Evolutionary conservation across 2,113 vertebrate species (phyloP), one percentile per base, ranked within the genome.

Genomic region (rabbit (Oryctolagus cuniculus)): DNA sequence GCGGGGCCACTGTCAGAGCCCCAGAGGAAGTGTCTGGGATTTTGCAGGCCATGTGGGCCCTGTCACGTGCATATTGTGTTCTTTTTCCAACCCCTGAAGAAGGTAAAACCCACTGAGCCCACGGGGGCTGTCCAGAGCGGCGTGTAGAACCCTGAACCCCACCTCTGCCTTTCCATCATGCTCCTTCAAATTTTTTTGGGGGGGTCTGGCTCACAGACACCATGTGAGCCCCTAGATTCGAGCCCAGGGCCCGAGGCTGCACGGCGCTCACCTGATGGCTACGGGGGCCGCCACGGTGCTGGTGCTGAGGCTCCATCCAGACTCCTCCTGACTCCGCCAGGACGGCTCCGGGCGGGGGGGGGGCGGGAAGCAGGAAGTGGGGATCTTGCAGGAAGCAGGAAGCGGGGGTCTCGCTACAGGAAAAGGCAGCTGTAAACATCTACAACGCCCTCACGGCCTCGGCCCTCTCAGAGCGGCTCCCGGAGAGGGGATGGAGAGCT

Each of bases 81-180:
- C 64, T 79, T 93, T 63, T 78, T 3, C 75, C 15, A 87, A 89
- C 12, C 7, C 22, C 61, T 87, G 80, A 77, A 81, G 90, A 85
- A 64, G 7, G 15, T 72, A 73, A 69, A 38, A 5, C 73, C 27
- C n/a, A 53, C 34, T 82, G 15, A 72, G 86, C 27, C 51, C 63
- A 63, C 0, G 1, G 63, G 63, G 64, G 53, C 1, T 4, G 1
- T 0, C 21, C 4, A 7, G 3, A 0, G 15, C 3, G 15, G 72
- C 8, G 24, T 81, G 81, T 8, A 13, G 10, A 49, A 17, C 13
- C 63, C 89, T 25, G 79, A 73, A 51, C 44, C 10, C 55, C 51
- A 67, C 2, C 75, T 70, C 51, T 85, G 53, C n/a, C 2, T 61
- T 61, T 31, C 63, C 4, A 34, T 21, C 12, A 27, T 51, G 61